A percentile compares a stretch with the other conserved stretches of the same genome.
Conservation (phyloP, 2,888 invertebrate genomes). For the Cheilosia pagana region DNA sequence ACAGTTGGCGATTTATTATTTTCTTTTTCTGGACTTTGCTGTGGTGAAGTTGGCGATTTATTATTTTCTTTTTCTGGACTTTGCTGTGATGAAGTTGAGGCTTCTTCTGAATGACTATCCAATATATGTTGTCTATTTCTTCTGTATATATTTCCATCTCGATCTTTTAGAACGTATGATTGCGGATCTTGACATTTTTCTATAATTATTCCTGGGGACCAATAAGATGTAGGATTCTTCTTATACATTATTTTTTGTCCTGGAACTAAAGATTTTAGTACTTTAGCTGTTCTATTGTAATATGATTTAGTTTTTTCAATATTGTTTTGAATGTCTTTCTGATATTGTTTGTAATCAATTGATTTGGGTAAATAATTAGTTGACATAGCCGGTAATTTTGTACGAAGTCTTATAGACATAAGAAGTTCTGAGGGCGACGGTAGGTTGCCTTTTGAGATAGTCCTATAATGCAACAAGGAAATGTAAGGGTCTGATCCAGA, state of each 20-base stretch:
- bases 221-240: slow-evolving; percentile 36
- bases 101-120: neutral
- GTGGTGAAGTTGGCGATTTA: too few species aligned
- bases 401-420: slow-evolving; percentile 21
- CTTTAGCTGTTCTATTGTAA: slow-evolving; percentile 18
- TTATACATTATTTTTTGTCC: slow-evolving; percentile 38
- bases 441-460: slow-evolving; percentile 19
- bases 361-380: neutral
- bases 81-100: too few species aligned
- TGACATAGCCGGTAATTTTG: slow-evolving; percentile 11
- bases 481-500: slow-evolving; percentile 17
- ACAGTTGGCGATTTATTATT: slow-evolving; percentile 1
- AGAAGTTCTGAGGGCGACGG: slow-evolving; percentile 33
- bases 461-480: slow-evolving; percentile 17
- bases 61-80: too few species aligned
- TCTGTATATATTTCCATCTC: slow-evolving; percentile 19
- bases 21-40: neutral
- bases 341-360: too few species aligned
- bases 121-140: slow-evolving; percentile 46
- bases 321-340: slow-evolving; percentile 8
- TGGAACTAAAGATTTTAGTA: slow-evolving; percentile 32
- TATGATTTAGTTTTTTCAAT: slow-evolving; percentile 16
- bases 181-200: slow-evolving; percentile 38
- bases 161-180: slow-evolving; percentile 44
- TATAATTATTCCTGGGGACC: slow-evolving; percentile 35